These are phyloP conservation scores for Potamarius usumacintae DNA, from an alignment of 2,113 vertebrate genomes.

Conservation along the genomic window DNA sequence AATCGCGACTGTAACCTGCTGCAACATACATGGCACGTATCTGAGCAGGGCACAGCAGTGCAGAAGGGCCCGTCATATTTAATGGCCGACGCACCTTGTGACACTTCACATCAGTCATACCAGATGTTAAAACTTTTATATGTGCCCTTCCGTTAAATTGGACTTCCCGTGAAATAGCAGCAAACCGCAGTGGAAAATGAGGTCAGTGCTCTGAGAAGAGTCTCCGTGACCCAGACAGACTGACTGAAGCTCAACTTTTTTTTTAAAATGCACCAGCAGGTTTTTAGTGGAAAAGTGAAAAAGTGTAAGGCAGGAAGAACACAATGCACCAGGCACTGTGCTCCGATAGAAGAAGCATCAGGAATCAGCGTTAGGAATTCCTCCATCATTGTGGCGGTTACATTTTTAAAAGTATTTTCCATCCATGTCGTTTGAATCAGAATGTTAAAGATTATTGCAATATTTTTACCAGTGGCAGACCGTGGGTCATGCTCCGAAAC, in stretches of 20 bases:
- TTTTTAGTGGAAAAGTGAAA: neutral
- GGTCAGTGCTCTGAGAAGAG: slow-evolving; percentile 39
- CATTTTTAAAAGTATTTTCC: neutral
- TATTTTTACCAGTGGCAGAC: neutral
- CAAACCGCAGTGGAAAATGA: slow-evolving; percentile 46
- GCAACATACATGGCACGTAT: slow-evolving; percentile 47
- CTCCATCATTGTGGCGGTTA: neutral
- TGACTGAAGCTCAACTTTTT: slow-evolving; percentile 19
- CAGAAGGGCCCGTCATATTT: slow-evolving; percentile 41
- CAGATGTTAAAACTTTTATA: slow-evolving; percentile 53
- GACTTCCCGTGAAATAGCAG: slow-evolving; percentile 47
- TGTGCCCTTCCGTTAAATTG: slow-evolving; percentile 41
- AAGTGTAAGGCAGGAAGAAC: neutral
- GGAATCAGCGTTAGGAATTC: slow-evolving; percentile 7
- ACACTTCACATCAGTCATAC: slow-evolving; percentile 48
- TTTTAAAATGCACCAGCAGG: slow-evolving; percentile 15
- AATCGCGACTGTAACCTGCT: slow-evolving; percentile 50
- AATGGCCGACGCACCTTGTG: slow-evolving; percentile 39
- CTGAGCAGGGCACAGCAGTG: slow-evolving; percentile 13
- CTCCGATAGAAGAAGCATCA: neutral
- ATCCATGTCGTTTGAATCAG: neutral
- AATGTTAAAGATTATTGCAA: neutral
- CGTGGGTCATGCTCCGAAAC: neutral
- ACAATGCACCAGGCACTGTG: neutral
- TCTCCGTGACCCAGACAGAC: slow-evolving; percentile 14